A percentile compares a stretch with the other conserved stretches of the same genome.
These are phyloP conservation scores for Platichthys stellatus DNA, from an alignment of 2,113 vertebrate species.

Conservation along the genomic window DNA sequence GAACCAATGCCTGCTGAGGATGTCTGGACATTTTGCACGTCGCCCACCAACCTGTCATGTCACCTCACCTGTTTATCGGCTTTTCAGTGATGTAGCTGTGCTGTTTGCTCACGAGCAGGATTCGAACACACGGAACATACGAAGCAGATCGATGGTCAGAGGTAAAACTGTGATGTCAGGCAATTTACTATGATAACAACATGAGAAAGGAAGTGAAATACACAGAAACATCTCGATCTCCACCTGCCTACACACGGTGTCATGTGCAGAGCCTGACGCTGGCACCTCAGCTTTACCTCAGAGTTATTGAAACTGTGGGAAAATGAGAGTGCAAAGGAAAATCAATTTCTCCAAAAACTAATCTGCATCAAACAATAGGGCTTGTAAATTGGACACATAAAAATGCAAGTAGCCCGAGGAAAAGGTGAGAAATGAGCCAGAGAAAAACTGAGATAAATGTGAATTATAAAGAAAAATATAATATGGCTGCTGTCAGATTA, in stretches of 20 bases:
- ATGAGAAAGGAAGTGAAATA: neutral
- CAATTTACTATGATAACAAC: neutral
- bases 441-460: neutral
- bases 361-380: neutral
- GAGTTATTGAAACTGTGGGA: slow-evolving; percentile 3
- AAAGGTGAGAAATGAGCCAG: neutral
- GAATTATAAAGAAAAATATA: neutral
- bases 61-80: slow-evolving; percentile 2
- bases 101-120: neutral
- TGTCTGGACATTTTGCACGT: neutral
- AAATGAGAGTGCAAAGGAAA: neutral
- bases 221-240: neutral
- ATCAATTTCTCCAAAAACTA: neutral
- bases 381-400: neutral
- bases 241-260: neutral
- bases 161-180: neutral
- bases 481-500: neutral
- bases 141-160: neutral
- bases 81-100: neutral
- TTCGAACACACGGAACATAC: neutral
- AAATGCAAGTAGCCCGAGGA: neutral
- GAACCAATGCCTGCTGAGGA: slow-evolving; percentile 3
- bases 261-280: neutral
- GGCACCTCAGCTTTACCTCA: neutral
- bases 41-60: neutral